A percentile compares a stretch with the other conserved stretches of the same genome.
Conservation (phyloP, 2,888 invertebrate genomes). For the Dione juno region DNA sequence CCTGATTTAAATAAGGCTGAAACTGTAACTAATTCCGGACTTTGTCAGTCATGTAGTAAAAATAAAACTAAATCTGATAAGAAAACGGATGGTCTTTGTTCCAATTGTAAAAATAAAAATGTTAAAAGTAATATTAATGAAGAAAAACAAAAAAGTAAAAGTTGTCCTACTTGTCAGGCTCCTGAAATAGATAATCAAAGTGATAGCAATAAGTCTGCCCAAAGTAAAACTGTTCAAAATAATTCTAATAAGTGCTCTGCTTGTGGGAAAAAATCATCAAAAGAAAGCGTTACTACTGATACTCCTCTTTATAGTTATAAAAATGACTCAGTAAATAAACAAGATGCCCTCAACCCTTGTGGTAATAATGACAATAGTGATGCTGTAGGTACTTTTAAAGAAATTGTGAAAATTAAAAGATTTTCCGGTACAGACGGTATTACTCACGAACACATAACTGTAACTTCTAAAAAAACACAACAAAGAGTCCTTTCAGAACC, state of each 20-base stretch:
- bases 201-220: neutral
- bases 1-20: neutral
- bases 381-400: conserved; percentile 55
- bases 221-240: conserved; percentile 1
- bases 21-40: neutral
- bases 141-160: neutral
- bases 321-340: conserved; percentile 29
- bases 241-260: conserved; percentile 8
- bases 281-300: neutral
- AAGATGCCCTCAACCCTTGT: conserved; percentile 3
- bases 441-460: conserved; percentile 55
- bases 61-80: neutral
- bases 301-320: conserved; percentile 25
- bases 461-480: conserved; percentile 57
- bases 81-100: neutral
- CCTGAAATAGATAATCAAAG: neutral
- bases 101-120: conserved; percentile 1
- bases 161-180: conserved; percentile 6
- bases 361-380: conserved; percentile 45
- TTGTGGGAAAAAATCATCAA: conserved; percentile 3
- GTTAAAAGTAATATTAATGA: neutral
- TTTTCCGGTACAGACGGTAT: conserved; percentile 55
- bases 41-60: conserved; percentile 1
- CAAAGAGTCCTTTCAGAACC: conserved; percentile 46
- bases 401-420: conserved; percentile 56